phyloP scores from a whole-genome alignment of 2,797 vertebrate genomes.

The Hirundo rustica region DNA sequence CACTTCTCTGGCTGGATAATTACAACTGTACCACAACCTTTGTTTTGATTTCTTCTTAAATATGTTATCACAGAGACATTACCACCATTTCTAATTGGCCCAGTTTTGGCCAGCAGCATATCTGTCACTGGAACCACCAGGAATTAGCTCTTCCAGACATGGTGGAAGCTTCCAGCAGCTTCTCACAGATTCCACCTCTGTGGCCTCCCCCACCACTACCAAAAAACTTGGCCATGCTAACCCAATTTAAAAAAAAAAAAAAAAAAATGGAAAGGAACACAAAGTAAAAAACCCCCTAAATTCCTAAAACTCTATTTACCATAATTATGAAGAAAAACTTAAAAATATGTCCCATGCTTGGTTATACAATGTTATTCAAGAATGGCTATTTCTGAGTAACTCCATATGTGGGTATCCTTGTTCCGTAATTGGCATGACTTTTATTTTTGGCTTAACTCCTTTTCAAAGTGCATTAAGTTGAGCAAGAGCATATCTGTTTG shows the following conservation, averaged over 20 bases:
- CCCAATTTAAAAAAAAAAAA: background rate
- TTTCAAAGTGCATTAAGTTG: background rate
- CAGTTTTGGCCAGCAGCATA: background rate
- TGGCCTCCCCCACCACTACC: background rate
- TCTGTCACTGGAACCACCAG: background rate
- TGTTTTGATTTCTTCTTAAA: background rate
- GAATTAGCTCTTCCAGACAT: fast-evolving
- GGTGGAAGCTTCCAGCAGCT: background rate
- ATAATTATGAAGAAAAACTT: background rate
- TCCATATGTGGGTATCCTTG: background rate
- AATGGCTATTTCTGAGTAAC: background rate
- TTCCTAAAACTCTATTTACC: background rate
- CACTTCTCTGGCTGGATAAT: background rate
- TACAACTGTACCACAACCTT: background rate
- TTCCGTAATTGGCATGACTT: background rate
- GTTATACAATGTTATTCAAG: background rate
- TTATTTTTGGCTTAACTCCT: background rate
- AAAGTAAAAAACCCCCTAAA: background rate
- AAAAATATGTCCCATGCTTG: background rate
- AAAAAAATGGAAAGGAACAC: background rate
- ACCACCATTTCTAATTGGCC: background rate
- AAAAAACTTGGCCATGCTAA: background rate
- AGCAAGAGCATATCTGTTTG: background rate
- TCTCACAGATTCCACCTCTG: background rate
- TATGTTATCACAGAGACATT: background rate